Evolutionary conservation across 2,113 vertebrate genomes (phyloP).

Genomic region (Brachirus orientalis): DNA sequence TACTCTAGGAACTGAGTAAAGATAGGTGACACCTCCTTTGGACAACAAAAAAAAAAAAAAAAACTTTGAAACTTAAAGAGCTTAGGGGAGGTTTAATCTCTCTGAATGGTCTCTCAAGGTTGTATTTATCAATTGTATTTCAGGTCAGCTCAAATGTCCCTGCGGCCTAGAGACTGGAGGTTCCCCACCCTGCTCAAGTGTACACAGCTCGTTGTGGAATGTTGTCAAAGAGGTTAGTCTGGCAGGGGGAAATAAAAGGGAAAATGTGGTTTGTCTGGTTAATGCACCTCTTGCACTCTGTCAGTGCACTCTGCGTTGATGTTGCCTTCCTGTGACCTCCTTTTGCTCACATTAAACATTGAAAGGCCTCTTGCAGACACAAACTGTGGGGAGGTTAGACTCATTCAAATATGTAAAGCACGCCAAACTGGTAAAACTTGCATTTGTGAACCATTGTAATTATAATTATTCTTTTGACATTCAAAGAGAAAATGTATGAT

Average conservation of each 20-base stretch:
- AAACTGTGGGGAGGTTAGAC: too few species aligned
- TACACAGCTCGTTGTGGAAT: neutral
- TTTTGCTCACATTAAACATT: constrained; percentile 69
- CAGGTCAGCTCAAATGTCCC: neutral
- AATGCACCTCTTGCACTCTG: neutral
- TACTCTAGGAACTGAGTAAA: constrained; percentile 98
- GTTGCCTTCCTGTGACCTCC: constrained; percentile 39
- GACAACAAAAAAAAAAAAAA: too few species aligned
- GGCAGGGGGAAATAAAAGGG: neutral
- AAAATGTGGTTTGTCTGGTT: neutral
- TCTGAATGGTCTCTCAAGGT: neutral
- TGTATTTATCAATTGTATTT: too few species aligned
- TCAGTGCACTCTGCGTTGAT: neutral
- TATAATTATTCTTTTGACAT: too few species aligned
- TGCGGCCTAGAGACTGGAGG: neutral
- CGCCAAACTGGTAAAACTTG: too few species aligned
- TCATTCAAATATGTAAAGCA: too few species aligned
- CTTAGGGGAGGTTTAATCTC: neutral
- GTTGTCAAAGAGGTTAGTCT: neutral
- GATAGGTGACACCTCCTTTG: constrained; percentile 95
- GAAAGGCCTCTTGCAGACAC: constrained; percentile 35
- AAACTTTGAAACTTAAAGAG: too few species aligned
- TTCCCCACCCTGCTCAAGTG: neutral
- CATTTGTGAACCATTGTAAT: too few species aligned
- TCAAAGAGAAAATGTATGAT: too few species aligned